Evolutionary conservation across 2,888 invertebrate genomes (phyloP), one percentile per base, ranked within the genome.

Genomic region (Adelphocoris suturalis): DNA sequence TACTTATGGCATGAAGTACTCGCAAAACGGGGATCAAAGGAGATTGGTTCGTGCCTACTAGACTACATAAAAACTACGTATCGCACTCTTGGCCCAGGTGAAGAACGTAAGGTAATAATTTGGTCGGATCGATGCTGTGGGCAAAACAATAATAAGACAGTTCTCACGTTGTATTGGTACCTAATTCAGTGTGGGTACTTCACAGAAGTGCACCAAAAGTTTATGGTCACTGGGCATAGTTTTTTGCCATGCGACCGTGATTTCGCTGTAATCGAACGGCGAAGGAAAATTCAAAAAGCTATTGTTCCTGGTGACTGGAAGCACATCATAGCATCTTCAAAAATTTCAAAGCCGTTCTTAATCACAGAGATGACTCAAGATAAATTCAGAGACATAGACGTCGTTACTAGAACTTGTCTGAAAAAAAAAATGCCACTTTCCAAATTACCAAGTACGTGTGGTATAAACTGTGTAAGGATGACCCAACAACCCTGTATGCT

Each of bases 171-270:
- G 37, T 76, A 37, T 76, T 12, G 9, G 9, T 76, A 23, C 27
- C 27, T 76, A 5, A 78, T 90, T 80, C 19, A 55, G 47, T 27
- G 57, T 57, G 23, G 88, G 76, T 92, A 92, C 82, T 92, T 92
- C 87, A 90, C 91, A n/a, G 75, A 90, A 86, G 82, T 91, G 16
- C 27, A 92, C 27, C 91, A 92, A 82, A 92, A 92, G 88, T 92
- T 91, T 91, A 84, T 92, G 89, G 88, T 57, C 19, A 90, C 90
- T 55, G 92, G 92, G 12, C 92, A 92, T 75, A 91, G 90, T 14
- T 92, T 92, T 89, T 86, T 92, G 47, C 91, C 91, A 12, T n/a
- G n/a, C n/a, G n/a, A n/a, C n/a, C n/a, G n/a, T n/a, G n/a, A n/a
- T n/a, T n/a, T n/a, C n/a, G n/a, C 91, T 48, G 28, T 91, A n/a